A percentile compares a stretch with the other conserved stretches of the same genome.
Evolutionary conservation across 1,140 invertebrate genomes (phyloP).

Genomic region (Arctopsyche grandis): DNA sequence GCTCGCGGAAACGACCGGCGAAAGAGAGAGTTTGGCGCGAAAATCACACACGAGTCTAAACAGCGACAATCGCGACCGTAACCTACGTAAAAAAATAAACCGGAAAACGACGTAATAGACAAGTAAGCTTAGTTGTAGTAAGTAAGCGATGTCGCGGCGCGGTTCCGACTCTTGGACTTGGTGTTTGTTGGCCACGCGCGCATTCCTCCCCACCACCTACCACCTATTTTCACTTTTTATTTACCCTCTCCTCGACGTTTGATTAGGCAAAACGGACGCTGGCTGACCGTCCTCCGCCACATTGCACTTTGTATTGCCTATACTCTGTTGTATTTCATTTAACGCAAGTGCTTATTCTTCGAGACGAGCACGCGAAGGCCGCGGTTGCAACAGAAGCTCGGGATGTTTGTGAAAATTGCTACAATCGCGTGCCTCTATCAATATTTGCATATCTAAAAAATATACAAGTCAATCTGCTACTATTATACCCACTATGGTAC

Average conservation of each 20-base stretch:
- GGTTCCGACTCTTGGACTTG: conserved; percentile 2
- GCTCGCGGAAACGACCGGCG: background rate
- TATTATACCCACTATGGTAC: background rate
- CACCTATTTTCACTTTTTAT: conserved; percentile 14
- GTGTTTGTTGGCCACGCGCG: background rate
- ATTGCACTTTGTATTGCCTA: conserved; percentile 5
- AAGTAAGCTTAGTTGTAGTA: background rate
- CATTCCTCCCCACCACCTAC: background rate
- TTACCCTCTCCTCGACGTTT: background rate
- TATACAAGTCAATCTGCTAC: too few relatives aligned
- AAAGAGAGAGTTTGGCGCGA: background rate
- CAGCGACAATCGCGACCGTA: background rate
- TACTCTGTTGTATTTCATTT: too few relatives aligned
- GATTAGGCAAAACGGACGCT: too few relatives aligned
- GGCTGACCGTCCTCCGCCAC: background rate
- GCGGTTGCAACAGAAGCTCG: background rate
- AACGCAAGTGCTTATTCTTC: background rate
- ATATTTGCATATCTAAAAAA: too few relatives aligned
- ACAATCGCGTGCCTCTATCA: too few relatives aligned
- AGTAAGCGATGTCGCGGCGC: conserved; percentile 13
- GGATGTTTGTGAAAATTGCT: background rate
- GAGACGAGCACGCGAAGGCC: background rate
- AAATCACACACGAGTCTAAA: background rate
- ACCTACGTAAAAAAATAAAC: background rate
- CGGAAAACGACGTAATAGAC: background rate